phyloP scores from a whole-genome alignment of 2,888 invertebrate species.

The Hoplodrina ambigua region DNA sequence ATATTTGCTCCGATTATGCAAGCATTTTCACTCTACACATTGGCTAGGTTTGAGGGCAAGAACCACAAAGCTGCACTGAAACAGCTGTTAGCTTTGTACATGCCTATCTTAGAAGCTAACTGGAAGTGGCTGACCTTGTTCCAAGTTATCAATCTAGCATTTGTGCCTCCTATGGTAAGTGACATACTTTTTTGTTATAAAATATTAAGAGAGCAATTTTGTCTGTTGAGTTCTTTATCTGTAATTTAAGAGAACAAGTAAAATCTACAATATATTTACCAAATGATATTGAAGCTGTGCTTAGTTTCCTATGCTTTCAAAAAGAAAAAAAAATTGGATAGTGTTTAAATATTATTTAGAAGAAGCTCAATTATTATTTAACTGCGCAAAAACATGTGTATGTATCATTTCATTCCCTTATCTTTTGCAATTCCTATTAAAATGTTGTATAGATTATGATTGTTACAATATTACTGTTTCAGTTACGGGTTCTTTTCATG shows the following conservation, averaged over 20 bases:
- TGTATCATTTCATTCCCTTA: not conserved
- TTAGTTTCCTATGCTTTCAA: too few species aligned
- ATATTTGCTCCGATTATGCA: slow-evolving; percentile 93
- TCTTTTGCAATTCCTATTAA: not conserved
- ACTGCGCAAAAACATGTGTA: too few species aligned
- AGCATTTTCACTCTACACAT: slow-evolving; percentile 93
- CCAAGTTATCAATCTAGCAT: slow-evolving; percentile 93
- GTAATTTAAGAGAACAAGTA: too few species aligned
- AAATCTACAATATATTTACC: too few species aligned
- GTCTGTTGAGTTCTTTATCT: too few species aligned
- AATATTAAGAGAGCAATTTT: not conserved
- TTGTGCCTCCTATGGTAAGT: slow-evolving; percentile 95
- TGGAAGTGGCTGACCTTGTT: slow-evolving; percentile 94
- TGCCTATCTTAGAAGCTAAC: slow-evolving; percentile 92
- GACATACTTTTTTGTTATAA: not conserved
- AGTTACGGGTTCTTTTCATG: slow-evolving; percentile 94
- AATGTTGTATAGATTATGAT: not conserved
- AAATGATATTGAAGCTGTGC: too few species aligned
- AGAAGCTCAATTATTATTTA: too few species aligned
- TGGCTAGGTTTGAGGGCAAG: slow-evolving; percentile 94
- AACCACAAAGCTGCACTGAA: slow-evolving; percentile 91
- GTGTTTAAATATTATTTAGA: too few species aligned
- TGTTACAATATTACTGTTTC: slow-evolving; percentile 50
- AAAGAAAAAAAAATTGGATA: too few species aligned
- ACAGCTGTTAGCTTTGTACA: slow-evolving; percentile 92